phyloP scores from a whole-genome alignment of 2,888 invertebrate genomes.

The Hirtodrosophila confusa region DNA sequence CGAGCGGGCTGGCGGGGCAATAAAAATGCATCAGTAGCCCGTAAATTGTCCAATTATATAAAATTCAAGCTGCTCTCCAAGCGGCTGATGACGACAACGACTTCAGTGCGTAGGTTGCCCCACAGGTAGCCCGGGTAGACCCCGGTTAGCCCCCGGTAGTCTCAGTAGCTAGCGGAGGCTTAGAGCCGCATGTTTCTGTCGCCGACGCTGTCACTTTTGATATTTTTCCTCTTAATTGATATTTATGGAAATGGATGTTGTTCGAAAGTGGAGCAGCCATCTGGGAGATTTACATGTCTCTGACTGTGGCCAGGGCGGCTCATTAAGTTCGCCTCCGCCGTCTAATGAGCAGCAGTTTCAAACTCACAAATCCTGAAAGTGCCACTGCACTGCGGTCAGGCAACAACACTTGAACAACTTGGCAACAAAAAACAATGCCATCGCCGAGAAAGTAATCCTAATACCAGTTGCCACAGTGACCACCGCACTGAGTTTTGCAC shows the following conservation, averaged over 20 bases:
- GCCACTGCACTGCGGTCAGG: conserved; percentile 20
- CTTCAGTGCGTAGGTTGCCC: conserved; percentile 54
- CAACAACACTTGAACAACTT: conserved; percentile 41
- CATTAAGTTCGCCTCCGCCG: conserved; percentile 37
- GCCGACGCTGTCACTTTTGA: conserved; percentile 62
- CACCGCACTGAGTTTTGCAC: conserved; percentile 48
- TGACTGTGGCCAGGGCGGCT: conserved; percentile 29
- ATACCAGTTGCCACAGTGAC: conserved; percentile 41
- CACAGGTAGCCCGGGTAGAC: conserved; percentile 48
- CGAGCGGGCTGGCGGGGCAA: background rate
- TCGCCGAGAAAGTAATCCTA: conserved; percentile 44
- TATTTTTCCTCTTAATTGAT: conserved; percentile 69
- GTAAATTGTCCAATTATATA: conserved; percentile 71
- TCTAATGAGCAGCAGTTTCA: conserved; percentile 18
- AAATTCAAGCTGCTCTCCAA: conserved; percentile 25
- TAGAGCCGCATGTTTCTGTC: conserved; percentile 45
- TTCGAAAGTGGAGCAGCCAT: conserved; percentile 60
- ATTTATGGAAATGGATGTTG: conserved; percentile 70
- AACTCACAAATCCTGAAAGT: conserved; percentile 7
- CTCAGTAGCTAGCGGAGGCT: conserved; percentile 12
- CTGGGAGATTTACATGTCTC: conserved; percentile 61
- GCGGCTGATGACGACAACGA: background rate
- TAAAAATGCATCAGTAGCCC: conserved; percentile 33
- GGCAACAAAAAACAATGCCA: conserved; percentile 29
- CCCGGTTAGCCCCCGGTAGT: too few species aligned